Evolutionary conservation across 2,797 vertebrate genomes (phyloP).

Genomic region (Naso thynnoides): DNA sequence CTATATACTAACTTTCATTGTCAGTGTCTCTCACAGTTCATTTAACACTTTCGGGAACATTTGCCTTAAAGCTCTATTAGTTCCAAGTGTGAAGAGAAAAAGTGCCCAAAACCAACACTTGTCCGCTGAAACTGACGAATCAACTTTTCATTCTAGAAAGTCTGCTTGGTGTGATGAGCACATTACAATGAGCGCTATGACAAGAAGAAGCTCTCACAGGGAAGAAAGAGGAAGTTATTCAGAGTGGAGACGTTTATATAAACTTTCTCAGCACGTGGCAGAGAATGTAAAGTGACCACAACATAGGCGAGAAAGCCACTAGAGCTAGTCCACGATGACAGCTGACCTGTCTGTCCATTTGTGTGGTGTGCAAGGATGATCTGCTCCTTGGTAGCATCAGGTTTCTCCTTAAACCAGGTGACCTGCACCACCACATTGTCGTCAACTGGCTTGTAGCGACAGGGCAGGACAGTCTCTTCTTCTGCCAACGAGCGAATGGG

Average conservation of each 20-base stretch:
- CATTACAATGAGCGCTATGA: neutral
- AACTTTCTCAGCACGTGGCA: too few relatives aligned
- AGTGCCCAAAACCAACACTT: slow-evolving; percentile 8
- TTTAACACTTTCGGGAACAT: slow-evolving; percentile 1
- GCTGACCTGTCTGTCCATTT: slow-evolving; percentile 74
- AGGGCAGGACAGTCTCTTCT: slow-evolving; percentile 83
- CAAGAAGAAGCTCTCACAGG: neutral
- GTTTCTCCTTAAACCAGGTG: slow-evolving; percentile 83
- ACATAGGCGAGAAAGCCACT: neutral
- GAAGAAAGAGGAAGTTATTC: slow-evolving; percentile 11
- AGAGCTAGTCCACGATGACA: neutral
- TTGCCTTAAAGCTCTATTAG: neutral
- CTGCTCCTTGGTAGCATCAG: slow-evolving; percentile 65
- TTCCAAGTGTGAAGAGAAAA: neutral
- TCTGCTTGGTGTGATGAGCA: neutral
- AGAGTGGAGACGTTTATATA: too few relatives aligned
- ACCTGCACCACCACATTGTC: slow-evolving; percentile 82
- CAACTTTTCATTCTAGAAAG: neutral
- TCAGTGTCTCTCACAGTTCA: slow-evolving; percentile 2
- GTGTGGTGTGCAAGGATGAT: slow-evolving; percentile 72
- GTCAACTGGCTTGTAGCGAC: slow-evolving; percentile 68
- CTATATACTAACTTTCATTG: neutral
- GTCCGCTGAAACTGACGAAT: slow-evolving; percentile 4
- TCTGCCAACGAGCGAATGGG: slow-evolving; percentile 72
- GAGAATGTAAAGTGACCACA: neutral